Evolutionary conservation across 2,797 vertebrate species (phyloP).

Genomic region (Tragelaphus eurycerus): DNA sequence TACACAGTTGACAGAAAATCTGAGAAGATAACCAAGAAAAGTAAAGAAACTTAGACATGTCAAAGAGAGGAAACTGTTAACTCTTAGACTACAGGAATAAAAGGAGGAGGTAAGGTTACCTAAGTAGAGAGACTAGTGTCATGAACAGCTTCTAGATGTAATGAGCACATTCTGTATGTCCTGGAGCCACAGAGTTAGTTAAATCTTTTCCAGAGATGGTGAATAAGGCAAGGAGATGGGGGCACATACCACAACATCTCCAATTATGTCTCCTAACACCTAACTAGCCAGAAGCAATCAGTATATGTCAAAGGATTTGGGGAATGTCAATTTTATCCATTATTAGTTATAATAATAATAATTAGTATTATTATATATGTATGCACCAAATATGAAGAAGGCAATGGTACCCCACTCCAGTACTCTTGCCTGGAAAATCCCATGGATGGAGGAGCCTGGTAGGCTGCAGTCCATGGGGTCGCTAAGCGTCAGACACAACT

Average conservation of each 20-base stretch:
- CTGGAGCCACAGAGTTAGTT: background rate
- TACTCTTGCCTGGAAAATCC: no score
- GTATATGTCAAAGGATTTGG: background rate
- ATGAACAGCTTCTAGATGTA: background rate
- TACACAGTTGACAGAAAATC: background rate
- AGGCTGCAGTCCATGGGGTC: no score
- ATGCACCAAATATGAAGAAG: background rate
- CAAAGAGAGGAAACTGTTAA: background rate
- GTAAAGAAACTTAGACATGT: background rate
- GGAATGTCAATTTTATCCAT: background rate
- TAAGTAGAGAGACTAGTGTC: background rate
- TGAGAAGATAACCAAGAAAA: background rate
- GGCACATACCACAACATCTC: background rate
- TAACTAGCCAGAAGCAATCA: background rate
- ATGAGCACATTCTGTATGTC: background rate
- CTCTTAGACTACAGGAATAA: background rate
- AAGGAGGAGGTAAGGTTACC: background rate
- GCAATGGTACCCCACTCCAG: no score
- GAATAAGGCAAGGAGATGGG: background rate
- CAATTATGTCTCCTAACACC: background rate
- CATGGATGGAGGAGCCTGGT: no score
- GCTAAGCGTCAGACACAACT: no score
- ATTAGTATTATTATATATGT: background rate
- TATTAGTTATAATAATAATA: background rate
- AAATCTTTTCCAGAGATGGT: background rate